Evolutionary conservation across 1,140 invertebrate species (phyloP).

Genomic region (Caenorhabditis briggsae): DNA sequence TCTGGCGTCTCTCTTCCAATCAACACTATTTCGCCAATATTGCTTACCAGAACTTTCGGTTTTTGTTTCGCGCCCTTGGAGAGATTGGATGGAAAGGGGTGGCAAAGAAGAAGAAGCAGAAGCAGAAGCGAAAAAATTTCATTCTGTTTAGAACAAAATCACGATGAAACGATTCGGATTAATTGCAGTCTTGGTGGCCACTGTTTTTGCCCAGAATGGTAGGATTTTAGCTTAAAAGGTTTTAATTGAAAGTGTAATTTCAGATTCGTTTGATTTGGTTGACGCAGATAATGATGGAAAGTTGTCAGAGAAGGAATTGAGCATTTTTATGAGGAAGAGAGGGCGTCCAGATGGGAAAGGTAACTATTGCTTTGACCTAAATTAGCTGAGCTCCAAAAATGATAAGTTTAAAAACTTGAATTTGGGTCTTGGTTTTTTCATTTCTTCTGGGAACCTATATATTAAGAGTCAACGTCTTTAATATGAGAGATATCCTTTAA

Average conservation of each 20-base stretch:
- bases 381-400: too few relatives aligned
- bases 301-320: slow-evolving; percentile 12
- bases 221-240: not conserved
- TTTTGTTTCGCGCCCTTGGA: slow-evolving; percentile 20
- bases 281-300: slow-evolving; percentile 37
- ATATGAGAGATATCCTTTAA: too few relatives aligned
- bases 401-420: too few relatives aligned
- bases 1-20: not conserved
- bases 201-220: slow-evolving; percentile 32
- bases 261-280: slow-evolving; percentile 36
- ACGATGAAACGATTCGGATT: not conserved
- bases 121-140: not conserved
- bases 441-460: too few relatives aligned
- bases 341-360: slow-evolving; percentile 6
- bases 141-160: slow-evolving; percentile 29
- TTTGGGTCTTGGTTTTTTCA: too few relatives aligned
- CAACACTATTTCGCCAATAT: not conserved
- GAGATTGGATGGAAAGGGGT: not conserved
- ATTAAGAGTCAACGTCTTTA: too few relatives aligned
- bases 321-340: slow-evolving; percentile 24
- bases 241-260: not conserved
- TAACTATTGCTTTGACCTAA: not conserved
- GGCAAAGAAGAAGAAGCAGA: not conserved
- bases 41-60: slow-evolving; percentile 44
- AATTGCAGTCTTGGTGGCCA: not conserved